Evolutionary conservation across 2,888 invertebrate species (phyloP).

Genomic region (Epinotia bilunana): DNA sequence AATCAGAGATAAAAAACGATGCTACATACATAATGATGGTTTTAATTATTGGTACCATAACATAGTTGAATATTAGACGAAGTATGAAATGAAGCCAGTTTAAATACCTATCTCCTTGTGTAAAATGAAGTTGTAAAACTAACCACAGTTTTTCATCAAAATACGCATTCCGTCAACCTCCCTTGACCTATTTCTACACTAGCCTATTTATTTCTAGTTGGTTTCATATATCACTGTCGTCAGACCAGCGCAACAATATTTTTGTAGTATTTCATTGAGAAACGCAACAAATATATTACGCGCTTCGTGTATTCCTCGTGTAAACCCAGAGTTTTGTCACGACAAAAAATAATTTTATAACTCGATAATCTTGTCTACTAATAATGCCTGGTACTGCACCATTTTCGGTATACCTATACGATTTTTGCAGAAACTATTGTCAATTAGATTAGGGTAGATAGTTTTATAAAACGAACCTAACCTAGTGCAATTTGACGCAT

Average conservation of each 20-base stretch:
- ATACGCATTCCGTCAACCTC: background rate
- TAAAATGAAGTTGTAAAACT: background rate
- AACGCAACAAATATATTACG: background rate
- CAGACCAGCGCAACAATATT: conserved; percentile 15
- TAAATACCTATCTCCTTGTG: background rate
- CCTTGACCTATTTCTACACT: conserved; percentile 24
- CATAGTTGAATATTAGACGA: too few species aligned
- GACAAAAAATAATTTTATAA: too few species aligned
- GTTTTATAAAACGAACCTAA: too few species aligned
- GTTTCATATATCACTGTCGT: conserved; percentile 38
- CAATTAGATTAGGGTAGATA: too few species aligned
- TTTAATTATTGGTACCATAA: too few species aligned
- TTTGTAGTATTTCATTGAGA: conserved; percentile 10
- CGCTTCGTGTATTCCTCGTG: too few species aligned
- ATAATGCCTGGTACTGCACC: too few species aligned
- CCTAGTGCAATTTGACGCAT: too few species aligned
- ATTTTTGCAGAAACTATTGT: too few species aligned
- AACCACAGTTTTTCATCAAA: conserved; percentile 1
- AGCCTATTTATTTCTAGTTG: conserved; percentile 28
- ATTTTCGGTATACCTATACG: too few species aligned
- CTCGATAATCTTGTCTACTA: background rate
- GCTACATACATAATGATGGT: too few species aligned
- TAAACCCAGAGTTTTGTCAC: background rate
- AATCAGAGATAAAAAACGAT: too few species aligned
- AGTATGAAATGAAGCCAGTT: background rate